Conservation (phyloP, 2,113 vertebrate genomes). For the Mohoua ochrocephala region DNA sequence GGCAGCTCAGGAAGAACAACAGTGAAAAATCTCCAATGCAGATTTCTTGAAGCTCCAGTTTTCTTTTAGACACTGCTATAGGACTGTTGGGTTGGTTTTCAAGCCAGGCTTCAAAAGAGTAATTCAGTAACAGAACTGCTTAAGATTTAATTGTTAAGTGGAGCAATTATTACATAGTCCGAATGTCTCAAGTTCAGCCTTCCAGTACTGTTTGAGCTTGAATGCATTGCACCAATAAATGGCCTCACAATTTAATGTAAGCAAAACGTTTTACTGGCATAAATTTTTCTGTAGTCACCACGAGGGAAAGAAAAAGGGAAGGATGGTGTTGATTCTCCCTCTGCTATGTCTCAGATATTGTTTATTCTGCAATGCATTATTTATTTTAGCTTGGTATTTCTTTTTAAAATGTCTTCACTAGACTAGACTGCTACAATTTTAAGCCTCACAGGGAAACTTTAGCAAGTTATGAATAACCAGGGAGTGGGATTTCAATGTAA, state of each 20-base stretch:
- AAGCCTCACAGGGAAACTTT: constrained; percentile 28
- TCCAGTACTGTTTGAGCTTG: not conserved
- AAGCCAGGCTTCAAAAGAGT: not conserved
- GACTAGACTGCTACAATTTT: not conserved
- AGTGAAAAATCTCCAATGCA: not conserved
- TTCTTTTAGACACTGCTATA: not conserved
- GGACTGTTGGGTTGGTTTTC: not conserved
- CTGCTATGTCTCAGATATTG: not conserved
- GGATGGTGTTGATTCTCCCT: not conserved
- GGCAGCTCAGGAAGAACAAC: not conserved
- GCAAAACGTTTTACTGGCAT: not conserved
- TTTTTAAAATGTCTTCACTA: not conserved
- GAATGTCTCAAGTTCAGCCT: not conserved
- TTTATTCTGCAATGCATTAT: constrained; percentile 31
- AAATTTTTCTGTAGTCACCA: constrained; percentile 1
- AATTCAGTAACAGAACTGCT: not conserved
- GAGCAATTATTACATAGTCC: not conserved
- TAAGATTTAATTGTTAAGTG: not conserved
- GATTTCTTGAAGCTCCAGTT: not conserved
- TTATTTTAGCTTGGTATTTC: constrained; percentile 34
- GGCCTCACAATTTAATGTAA: not conserved
- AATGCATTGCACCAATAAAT: not conserved
- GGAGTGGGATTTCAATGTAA: constrained; percentile 63
- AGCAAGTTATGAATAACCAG: constrained; percentile 35
- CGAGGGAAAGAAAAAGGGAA: not conserved